Evolutionary conservation across 1,140 invertebrate genomes (phyloP).

Genomic region (Eumaeus atala): DNA sequence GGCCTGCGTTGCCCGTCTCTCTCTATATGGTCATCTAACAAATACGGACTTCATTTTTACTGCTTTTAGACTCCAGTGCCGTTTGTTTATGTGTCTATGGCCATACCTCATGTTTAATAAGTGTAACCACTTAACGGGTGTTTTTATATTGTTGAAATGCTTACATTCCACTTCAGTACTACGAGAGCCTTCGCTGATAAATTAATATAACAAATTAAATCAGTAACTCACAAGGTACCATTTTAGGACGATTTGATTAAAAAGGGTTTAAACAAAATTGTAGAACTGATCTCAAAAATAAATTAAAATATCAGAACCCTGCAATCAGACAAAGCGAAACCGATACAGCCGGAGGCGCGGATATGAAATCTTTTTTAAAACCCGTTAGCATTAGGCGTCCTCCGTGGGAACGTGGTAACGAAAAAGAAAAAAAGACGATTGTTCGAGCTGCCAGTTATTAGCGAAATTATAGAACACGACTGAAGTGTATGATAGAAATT

Average conservation of each 20-base stretch:
- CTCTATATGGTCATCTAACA: constrained; percentile 41
- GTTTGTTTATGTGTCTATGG: neutral
- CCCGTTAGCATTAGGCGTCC: constrained; percentile 33
- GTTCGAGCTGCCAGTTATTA: constrained; percentile 38
- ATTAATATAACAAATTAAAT: neutral
- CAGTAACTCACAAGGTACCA: neutral
- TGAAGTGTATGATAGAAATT: neutral
- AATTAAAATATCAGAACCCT: constrained; percentile 42
- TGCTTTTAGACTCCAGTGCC: constrained; percentile 14
- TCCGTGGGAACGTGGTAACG: constrained; percentile 51
- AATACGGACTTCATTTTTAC: constrained; percentile 21
- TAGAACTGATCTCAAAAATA: constrained; percentile 47
- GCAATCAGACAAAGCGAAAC: constrained; percentile 40
- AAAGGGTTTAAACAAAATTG: constrained; percentile 40
- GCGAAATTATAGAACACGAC: constrained; percentile 12
- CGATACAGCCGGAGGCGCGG: constrained; percentile 50
- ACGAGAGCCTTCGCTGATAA: too few species aligned
- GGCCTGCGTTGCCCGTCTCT: constrained; percentile 26
- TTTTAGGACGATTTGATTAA: constrained; percentile 2
- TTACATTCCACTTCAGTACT: too few species aligned
- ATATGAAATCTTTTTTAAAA: constrained; percentile 37
- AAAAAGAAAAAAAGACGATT: constrained; percentile 41
- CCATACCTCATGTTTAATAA: neutral
- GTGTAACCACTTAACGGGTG: too few species aligned
- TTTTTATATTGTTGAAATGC: too few species aligned